A percentile compares a stretch with the other conserved stretches of the same genome.
Evolutionary conservation across 2,888 invertebrate genomes (phyloP).

Genomic region (Camponotus fellah): DNA sequence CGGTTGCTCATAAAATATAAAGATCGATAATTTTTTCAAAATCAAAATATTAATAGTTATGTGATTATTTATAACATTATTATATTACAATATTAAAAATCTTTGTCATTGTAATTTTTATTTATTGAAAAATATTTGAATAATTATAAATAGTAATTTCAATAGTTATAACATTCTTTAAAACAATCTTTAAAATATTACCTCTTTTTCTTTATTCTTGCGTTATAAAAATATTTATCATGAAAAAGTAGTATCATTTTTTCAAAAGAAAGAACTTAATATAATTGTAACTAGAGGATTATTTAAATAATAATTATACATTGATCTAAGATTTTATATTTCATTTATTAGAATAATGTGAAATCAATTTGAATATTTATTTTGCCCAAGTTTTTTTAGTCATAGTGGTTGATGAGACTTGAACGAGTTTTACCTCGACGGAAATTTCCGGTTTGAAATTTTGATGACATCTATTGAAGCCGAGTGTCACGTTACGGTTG

Average conservation of each 20-base stretch:
- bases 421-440: neutral
- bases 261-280: neutral
- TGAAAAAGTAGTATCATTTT: neutral
- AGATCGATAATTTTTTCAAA: constrained; percentile 7
- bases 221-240: neutral
- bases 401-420: neutral
- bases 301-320: neutral
- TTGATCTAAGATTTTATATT: neutral
- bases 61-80: neutral
- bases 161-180: no score
- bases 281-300: neutral
- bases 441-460: neutral
- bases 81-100: neutral
- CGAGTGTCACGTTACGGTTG: constrained; percentile 5
- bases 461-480: constrained; percentile 22
- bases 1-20: neutral
- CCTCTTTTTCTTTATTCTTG: neutral
- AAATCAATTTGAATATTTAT: neutral
- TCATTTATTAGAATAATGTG: neutral
- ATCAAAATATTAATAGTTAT: neutral
- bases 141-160: no score
- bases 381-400: neutral
- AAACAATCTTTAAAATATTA: neutral
- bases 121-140: no score
- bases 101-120: neutral